Conservation (phyloP, 1,140 invertebrate species). For the Hycleus phaleratus region DNA sequence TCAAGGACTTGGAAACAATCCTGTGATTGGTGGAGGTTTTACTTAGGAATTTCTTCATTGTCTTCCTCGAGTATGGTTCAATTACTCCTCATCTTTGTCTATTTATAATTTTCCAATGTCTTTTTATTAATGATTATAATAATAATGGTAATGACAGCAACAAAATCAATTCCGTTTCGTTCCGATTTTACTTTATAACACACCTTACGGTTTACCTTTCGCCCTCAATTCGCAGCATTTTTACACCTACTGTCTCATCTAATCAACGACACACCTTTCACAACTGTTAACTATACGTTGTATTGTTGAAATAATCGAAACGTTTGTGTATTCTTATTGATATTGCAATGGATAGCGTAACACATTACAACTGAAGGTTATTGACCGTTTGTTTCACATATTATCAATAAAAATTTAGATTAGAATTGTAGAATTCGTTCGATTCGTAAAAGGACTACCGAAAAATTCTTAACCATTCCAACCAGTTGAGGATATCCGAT, state of each 20-base stretch:
- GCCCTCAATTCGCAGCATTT: constrained; percentile 39
- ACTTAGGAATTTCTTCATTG: no score
- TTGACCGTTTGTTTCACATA: constrained; percentile 21
- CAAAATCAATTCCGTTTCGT: constrained; percentile 25
- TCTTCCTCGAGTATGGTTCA: no score
- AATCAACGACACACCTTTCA: constrained; percentile 18
- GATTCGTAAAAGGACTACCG: no score
- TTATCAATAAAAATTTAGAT: background rate
- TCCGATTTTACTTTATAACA: constrained; percentile 33
- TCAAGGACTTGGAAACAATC: no score
- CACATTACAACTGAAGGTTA: constrained; percentile 34
- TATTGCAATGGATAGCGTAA: constrained; percentile 32
- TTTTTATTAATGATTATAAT: no score
- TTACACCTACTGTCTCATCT: constrained; percentile 35
- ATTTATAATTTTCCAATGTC: no score
- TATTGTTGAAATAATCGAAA: background rate
- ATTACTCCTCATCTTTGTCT: no score
- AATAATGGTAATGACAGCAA: background rate
- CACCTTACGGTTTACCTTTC: constrained; percentile 40
- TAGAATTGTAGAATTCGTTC: no score
- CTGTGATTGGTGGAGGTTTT: no score
- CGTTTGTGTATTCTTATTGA: constrained; percentile 18
- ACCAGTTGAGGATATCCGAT: no score
- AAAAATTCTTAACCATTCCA: no score
- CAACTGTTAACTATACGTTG: background rate